These are phyloP conservation scores for Manduca sexta DNA, from an alignment of 1,140 invertebrate genomes.

Conservation along the genomic window DNA sequence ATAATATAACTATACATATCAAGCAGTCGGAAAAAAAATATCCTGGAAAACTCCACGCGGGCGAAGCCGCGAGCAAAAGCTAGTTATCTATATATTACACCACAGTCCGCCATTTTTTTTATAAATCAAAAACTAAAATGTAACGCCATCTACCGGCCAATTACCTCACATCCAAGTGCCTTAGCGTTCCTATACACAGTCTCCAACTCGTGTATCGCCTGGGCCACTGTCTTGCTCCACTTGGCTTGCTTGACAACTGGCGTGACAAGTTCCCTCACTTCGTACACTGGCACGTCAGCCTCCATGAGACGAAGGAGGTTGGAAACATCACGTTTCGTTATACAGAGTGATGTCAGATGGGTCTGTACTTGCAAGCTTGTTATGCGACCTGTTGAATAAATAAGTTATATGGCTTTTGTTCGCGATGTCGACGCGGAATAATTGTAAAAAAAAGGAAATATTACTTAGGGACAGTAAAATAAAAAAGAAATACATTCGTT, in stretches of 20 bases:
- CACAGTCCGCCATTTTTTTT: no score
- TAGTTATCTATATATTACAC: no score
- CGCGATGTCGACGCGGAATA: no score
- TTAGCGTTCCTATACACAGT: constrained; percentile 79
- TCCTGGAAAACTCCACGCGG: no score
- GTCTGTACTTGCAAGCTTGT: constrained; percentile 82
- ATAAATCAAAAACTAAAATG: no score
- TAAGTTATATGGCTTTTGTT: background rate
- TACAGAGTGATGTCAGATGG: constrained; percentile 78
- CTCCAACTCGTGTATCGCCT: constrained; percentile 83
- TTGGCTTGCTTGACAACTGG: constrained; percentile 78
- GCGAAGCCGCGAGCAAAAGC: no score
- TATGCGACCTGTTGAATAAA: constrained; percentile 73
- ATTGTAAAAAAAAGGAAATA: no score
- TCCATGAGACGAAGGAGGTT: constrained; percentile 83
- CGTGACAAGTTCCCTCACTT: constrained; percentile 77
- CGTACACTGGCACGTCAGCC: constrained; percentile 79
- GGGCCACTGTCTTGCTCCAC: constrained; percentile 77
- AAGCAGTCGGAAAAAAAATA: no score
- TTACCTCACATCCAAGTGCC: constrained; percentile 83
- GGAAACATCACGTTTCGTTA: constrained; percentile 81
- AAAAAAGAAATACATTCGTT: background rate
- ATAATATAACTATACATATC: no score
- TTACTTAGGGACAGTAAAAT: no score
- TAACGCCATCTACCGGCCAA: constrained; percentile 9